Evolutionary conservation across 1,140 invertebrate genomes (phyloP).

Genomic region (Agrilus planipennis): DNA sequence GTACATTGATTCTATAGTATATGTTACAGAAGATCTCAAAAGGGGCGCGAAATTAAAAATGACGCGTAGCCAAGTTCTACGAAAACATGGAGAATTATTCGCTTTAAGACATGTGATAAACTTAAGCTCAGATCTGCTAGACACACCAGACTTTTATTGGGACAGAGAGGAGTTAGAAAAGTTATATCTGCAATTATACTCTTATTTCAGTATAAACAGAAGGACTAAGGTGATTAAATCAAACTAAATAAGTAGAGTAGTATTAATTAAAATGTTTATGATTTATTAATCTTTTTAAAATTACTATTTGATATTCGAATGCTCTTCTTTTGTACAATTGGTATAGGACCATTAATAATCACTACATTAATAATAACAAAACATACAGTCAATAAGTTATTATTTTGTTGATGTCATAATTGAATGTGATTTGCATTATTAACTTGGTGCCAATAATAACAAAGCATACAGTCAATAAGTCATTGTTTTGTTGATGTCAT

Average conservation of each 20-base stretch:
- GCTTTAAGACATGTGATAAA: conserved; percentile 81
- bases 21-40: conserved; percentile 70
- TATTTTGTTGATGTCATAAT: too few relatives aligned
- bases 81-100: conserved; percentile 87
- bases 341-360: too few relatives aligned
- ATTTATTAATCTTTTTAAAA: too few relatives aligned
- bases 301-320: too few relatives aligned
- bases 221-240: conserved; percentile 68
- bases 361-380: too few relatives aligned
- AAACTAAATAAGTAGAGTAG: background rate
- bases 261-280: conserved; percentile 1
- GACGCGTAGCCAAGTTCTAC: conserved; percentile 58
- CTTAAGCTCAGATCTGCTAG: conserved; percentile 83
- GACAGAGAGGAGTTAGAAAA: conserved; percentile 77
- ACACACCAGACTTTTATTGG: conserved; percentile 97
- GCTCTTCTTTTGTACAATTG: too few relatives aligned
- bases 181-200: conserved; percentile 67
- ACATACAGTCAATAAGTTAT: too few relatives aligned
- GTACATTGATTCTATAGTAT: conserved; percentile 72
- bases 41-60: conserved; percentile 53
- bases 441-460: too few relatives aligned
- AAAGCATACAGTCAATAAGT: too few relatives aligned
- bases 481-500: too few relatives aligned
- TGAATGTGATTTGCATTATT: too few relatives aligned
- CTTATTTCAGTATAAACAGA: conserved; percentile 72